Percentiles rank a stretch among this genome's conserved stretches.
phyloP scores from a whole-genome alignment of 1,140 invertebrate species.

The Mercenaria mercenaria region DNA sequence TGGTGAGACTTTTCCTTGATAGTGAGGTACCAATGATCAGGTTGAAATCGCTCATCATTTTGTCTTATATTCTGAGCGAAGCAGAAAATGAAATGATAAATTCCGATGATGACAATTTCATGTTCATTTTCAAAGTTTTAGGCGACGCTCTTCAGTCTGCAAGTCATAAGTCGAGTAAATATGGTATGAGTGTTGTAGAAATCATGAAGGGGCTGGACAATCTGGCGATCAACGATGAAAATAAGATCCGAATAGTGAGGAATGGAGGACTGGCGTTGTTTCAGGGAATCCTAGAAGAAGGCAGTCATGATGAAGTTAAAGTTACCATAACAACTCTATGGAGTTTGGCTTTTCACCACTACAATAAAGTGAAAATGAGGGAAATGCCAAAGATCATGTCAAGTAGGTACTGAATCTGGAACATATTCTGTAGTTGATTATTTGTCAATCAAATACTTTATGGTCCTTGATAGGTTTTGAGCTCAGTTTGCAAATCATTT shows the following conservation, averaged over 20 bases:
- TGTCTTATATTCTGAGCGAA: conserved; percentile 79
- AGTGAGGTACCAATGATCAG: conserved; percentile 73
- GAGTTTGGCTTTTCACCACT: conserved; percentile 78
- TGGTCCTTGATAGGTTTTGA: no score
- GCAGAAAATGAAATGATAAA: conserved; percentile 77
- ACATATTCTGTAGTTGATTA: background rate
- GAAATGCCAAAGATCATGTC: conserved; percentile 75
- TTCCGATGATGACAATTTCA: conserved; percentile 74
- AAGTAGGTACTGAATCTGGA: conserved; percentile 73
- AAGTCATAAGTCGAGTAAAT: conserved; percentile 76
- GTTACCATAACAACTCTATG: conserved; percentile 77
- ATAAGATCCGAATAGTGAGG: conserved; percentile 78
- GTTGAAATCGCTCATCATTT: conserved; percentile 78
- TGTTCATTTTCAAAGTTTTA: conserved; percentile 77
- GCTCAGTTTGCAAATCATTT: no score
- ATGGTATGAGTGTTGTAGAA: conserved; percentile 80
- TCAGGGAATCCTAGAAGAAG: conserved; percentile 67
- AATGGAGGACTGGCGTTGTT: conserved; percentile 76
- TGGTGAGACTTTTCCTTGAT: conserved; percentile 65
- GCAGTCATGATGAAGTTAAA: conserved; percentile 70
- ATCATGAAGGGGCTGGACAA: conserved; percentile 79
- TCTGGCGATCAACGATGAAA: conserved; percentile 80
- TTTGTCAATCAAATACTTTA: no score
- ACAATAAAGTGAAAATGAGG: conserved; percentile 76
- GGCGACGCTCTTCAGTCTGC: conserved; percentile 72